Conservation (phyloP, 2,888 invertebrate genomes). For the Cremastinae sp. region DNA sequence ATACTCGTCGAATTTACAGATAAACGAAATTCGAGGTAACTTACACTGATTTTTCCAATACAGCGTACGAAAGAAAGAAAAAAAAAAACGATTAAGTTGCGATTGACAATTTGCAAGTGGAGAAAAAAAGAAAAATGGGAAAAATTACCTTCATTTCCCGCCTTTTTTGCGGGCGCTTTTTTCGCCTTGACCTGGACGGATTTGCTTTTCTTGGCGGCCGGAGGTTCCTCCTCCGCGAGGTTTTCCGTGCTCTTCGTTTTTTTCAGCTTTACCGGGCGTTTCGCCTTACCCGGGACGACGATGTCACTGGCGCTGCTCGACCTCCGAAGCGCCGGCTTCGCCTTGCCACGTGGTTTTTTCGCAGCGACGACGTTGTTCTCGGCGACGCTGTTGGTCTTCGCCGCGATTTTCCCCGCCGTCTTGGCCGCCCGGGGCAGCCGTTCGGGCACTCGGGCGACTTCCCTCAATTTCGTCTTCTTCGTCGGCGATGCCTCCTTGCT, state of each 20-base stretch:
- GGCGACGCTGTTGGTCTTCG: slow-evolving; percentile 9
- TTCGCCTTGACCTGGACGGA: slow-evolving; percentile 35
- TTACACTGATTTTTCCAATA: not conserved
- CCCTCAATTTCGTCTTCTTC: slow-evolving; percentile 61
- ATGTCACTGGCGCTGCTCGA: slow-evolving; percentile 38
- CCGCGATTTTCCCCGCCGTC: slow-evolving; percentile 47
- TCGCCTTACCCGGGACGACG: not conserved
- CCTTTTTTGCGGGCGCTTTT: slow-evolving; percentile 60
- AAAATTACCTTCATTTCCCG: slow-evolving; percentile 54
- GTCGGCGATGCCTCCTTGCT: slow-evolving; percentile 61
- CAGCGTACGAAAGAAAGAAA: not conserved
- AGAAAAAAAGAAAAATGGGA: not conserved
- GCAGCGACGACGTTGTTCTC: slow-evolving; percentile 22
- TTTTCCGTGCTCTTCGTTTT: slow-evolving; percentile 46
- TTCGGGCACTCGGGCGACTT: not conserved
- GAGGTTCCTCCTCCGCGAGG: not conserved
- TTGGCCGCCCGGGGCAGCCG: slow-evolving; percentile 62
- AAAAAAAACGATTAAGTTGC: not conserved
- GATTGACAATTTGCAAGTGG: not conserved
- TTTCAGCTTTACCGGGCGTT: not conserved
- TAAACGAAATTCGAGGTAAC: not conserved
- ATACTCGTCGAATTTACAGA: too few relatives aligned
- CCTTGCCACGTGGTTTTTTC: slow-evolving; percentile 20
- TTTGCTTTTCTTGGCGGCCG: slow-evolving; percentile 37
- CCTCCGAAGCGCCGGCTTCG: slow-evolving; percentile 9